Evolutionary conservation across 2,888 invertebrate species (phyloP).

Genomic region (Sericinus montela): DNA sequence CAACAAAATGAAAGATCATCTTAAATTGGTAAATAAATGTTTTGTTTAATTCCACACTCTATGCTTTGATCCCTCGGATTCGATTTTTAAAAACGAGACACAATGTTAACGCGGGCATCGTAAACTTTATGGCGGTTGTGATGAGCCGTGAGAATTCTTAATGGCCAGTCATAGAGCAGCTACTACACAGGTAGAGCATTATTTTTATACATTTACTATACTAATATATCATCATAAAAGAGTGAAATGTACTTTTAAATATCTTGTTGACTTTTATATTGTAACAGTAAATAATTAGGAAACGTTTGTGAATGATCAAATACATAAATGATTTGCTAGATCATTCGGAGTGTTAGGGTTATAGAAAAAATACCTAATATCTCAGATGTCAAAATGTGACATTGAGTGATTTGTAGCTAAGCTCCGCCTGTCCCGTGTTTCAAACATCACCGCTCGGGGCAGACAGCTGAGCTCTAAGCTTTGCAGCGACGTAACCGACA

Average conservation of each 20-base stretch:
- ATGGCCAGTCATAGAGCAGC: constrained; percentile 40
- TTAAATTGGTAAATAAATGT: constrained; percentile 6
- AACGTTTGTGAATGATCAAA: constrained; percentile 17
- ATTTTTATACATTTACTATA: not conserved
- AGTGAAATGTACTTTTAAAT: constrained; percentile 1
- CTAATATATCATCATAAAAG: not conserved
- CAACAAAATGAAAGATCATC: constrained; percentile 3
- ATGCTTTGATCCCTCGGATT: constrained; percentile 38
- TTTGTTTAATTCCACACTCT: constrained; percentile 10
- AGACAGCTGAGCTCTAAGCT: constrained; percentile 78
- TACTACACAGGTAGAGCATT: constrained; percentile 2
- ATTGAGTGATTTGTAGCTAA: constrained; percentile 81
- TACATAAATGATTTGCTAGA: constrained; percentile 43
- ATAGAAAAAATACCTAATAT: constrained; percentile 80
- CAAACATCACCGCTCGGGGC: constrained; percentile 78
- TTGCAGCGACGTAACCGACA: constrained; percentile 61
- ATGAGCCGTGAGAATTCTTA: constrained; percentile 58
- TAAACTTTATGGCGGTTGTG: constrained; percentile 61
- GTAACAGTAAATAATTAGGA: constrained; percentile 1
- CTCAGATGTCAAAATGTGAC: constrained; percentile 81
- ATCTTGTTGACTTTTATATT: constrained; percentile 1
- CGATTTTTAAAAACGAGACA: constrained; percentile 53
- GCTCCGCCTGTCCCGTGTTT: constrained; percentile 81
- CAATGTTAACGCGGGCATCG: constrained; percentile 40
- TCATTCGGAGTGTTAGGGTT: constrained; percentile 70